Evolutionary conservation across 2,888 invertebrate genomes (phyloP).

Genomic region (Papilio demoleus): DNA sequence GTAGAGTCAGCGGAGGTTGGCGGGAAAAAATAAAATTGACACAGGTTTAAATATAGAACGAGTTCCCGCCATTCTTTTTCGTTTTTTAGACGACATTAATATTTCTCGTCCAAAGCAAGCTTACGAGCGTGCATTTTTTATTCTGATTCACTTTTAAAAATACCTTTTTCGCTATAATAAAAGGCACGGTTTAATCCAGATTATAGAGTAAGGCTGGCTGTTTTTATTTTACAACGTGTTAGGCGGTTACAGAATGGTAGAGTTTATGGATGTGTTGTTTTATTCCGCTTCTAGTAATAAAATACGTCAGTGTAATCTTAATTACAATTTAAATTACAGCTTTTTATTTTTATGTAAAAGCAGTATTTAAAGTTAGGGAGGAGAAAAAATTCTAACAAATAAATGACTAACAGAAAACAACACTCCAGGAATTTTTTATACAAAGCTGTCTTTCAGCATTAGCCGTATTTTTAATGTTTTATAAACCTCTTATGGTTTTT

Average conservation of each 20-base stretch:
- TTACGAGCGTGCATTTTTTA: constrained; percentile 45
- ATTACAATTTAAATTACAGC: constrained; percentile 16
- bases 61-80: constrained; percentile 51
- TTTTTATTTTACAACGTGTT: constrained; percentile 33
- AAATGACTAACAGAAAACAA: no score
- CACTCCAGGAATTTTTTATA: no score
- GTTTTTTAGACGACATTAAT: constrained; percentile 61
- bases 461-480: no score
- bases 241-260: constrained; percentile 20
- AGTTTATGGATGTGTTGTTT: constrained; percentile 22
- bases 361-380: background rate
- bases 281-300: constrained; percentile 17
- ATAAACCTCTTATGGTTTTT: no score
- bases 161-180: constrained; percentile 37
- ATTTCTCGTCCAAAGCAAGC: constrained; percentile 50
- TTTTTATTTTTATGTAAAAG: constrained; percentile 7
- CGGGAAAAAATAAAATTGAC: constrained; percentile 61
- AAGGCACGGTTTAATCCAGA: constrained; percentile 33
- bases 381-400: background rate
- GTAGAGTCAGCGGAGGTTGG: constrained; percentile 37
- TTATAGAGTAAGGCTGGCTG: constrained; percentile 18
- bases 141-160: constrained; percentile 38
- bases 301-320: constrained; percentile 15
- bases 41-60: constrained; percentile 67
- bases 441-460: no score